Percentiles rank a stretch among this genome's conserved stretches.
phyloP scores from a whole-genome alignment of 64 coral and sea anemone species.

The Pachyseris speciosa region DNA sequence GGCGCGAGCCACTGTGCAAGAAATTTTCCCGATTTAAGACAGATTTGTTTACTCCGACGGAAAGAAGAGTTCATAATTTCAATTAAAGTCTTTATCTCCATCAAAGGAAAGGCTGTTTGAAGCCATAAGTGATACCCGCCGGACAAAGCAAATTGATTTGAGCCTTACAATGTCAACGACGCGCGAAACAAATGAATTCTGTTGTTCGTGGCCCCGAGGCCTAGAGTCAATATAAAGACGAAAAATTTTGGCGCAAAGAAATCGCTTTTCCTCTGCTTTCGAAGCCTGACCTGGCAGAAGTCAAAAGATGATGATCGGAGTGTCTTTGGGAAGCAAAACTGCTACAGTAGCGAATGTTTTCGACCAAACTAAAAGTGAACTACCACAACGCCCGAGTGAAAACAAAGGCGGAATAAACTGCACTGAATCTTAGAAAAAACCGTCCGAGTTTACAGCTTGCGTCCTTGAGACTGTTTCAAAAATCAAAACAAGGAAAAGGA shows the following conservation, averaged over 20 bases:
- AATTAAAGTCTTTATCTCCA: slow-evolving; percentile 28
- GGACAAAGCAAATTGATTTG: slow-evolving; percentile 19
- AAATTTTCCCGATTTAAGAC: background rate
- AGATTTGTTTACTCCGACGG: slow-evolving; percentile 30
- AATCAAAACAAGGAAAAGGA: background rate
- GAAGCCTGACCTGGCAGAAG: background rate
- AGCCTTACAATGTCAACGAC: slow-evolving; percentile 16
- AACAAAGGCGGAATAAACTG: slow-evolving; percentile 19
- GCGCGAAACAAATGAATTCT: slow-evolving; percentile 21
- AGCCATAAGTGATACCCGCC: slow-evolving; percentile 21
- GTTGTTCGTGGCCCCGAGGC: background rate
- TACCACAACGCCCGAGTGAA: slow-evolving; percentile 8
- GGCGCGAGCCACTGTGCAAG: background rate
- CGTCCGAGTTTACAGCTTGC: background rate
- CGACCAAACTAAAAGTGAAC: slow-evolving; percentile 2
- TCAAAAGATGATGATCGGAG: background rate
- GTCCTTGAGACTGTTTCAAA: background rate
- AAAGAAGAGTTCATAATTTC: slow-evolving; percentile 15
- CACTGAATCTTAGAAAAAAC: background rate
- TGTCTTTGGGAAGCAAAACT: background rate
- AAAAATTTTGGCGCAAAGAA: background rate
- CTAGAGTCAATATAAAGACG: background rate
- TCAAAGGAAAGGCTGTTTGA: slow-evolving; percentile 39
- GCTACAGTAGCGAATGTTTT: background rate
- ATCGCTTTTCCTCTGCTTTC: background rate